A percentile compares a stretch with the other conserved stretches of the same genome.
phyloP scores from a whole-genome alignment of 2,113 vertebrate species.

The Urocynchramus pylzowi region DNA sequence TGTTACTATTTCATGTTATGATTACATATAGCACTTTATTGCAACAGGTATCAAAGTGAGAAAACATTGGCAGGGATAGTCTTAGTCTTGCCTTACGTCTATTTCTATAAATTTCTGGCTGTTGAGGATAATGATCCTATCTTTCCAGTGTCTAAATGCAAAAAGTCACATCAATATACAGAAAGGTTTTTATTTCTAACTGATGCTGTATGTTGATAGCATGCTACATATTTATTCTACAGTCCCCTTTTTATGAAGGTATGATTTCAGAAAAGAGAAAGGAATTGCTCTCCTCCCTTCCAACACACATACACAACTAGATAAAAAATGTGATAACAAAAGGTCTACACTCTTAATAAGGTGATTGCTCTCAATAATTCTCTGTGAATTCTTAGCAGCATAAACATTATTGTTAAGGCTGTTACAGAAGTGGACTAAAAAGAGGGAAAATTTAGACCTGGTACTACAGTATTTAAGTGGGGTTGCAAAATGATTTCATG shows the following conservation, averaged over 20 bases:
- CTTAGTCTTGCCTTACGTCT: neutral
- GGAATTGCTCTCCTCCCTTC: neutral
- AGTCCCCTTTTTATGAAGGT: neutral
- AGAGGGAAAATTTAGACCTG: neutral
- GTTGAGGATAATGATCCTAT: neutral
- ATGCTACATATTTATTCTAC: neutral
- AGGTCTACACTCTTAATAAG: neutral
- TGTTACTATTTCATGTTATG: neutral
- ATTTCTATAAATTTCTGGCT: neutral
- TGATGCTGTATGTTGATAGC: neutral
- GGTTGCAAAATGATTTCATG: neutral
- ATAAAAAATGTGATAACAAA: neutral
- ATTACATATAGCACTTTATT: neutral
- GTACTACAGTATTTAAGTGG: neutral
- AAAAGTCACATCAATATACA: neutral
- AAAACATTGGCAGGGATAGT: neutral
- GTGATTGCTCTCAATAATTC: neutral
- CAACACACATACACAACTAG: neutral
- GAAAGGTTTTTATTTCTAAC: neutral
- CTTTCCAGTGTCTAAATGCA: neutral
- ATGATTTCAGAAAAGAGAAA: neutral
- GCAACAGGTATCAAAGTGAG: neutral
- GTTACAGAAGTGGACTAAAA: neutral
- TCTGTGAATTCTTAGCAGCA: neutral
- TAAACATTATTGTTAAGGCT: neutral